phyloP scores from a whole-genome alignment of 37 sponge, comb jelly and placozoan species.

The Crambe crambe region DNA sequence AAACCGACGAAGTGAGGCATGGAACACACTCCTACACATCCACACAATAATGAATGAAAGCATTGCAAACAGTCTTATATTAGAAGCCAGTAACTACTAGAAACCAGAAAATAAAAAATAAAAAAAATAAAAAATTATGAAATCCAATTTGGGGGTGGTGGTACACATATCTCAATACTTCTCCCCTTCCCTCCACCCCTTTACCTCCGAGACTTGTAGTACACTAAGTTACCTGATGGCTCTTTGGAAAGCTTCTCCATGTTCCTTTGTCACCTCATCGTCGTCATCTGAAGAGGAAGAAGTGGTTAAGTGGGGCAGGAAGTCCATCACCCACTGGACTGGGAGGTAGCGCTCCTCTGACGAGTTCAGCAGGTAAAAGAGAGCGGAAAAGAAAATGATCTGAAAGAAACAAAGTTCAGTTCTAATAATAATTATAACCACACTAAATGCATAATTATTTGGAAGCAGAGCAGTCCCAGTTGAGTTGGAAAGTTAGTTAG shows the following conservation, averaged over 20 bases:
- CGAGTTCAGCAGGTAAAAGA: slow-evolving; percentile 87
- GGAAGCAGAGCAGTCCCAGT: too few species aligned
- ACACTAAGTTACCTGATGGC: slow-evolving; percentile 57
- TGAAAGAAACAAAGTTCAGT: slow-evolving; percentile 8
- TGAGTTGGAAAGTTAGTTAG: too few species aligned
- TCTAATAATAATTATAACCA: not conserved
- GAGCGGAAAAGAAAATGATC: slow-evolving; percentile 93
- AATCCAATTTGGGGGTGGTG: too few species aligned
- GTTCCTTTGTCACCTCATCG: not conserved
- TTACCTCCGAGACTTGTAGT: too few species aligned
- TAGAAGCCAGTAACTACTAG: not conserved
- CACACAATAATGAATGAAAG: not conserved
- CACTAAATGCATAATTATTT: not conserved
- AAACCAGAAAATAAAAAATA: too few species aligned
- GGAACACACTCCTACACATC: slow-evolving; percentile 81
- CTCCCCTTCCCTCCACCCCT: too few species aligned
- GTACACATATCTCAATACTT: too few species aligned
- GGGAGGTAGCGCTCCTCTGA: slow-evolving; percentile 84
- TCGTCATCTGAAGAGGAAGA: not conserved
- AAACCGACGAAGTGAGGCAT: slow-evolving; percentile 75
- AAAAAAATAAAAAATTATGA: too few species aligned
- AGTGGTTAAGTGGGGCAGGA: slow-evolving; percentile 38
- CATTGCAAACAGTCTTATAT: not conserved
- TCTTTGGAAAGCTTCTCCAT: slow-evolving; percentile 40
- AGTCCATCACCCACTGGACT: slow-evolving; percentile 54